Base-by-base conservation (phyloP, 2,888 invertebrate species). In the Piscicola geometra region DNA sequence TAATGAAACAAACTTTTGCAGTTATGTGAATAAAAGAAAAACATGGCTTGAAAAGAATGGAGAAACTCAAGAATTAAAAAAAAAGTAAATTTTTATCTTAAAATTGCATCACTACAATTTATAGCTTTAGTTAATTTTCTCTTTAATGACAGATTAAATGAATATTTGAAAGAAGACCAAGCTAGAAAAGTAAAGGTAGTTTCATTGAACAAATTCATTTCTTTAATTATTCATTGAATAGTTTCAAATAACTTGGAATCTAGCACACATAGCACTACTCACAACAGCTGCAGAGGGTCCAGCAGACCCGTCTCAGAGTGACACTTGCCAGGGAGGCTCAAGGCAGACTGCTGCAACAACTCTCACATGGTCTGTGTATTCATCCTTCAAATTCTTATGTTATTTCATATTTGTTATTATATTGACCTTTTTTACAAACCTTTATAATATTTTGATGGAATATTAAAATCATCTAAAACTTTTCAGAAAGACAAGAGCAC, bases 71-170 rank as follows among this genome's bases (percentile, higher is more conserved):
- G 67, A 67, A 32, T 35, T 67, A 28, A 67, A 67, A 3, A 30
- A 67, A 67, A 67, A 67, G 67, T 67, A 32, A 67, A 5, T 67
- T 9, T 30, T 67, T n/a, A n/a, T n/a, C n/a, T n/a, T n/a, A n/a
- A n/a, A n/a, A n/a, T n/a, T n/a, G n/a, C n/a, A n/a, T n/a, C n/a
- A n/a, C n/a, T n/a, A n/a, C n/a, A n/a, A n/a, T n/a, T n/a, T n/a
- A n/a, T n/a, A n/a, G n/a, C n/a, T n/a, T n/a, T n/a, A n/a, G n/a
- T n/a, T n/a, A n/a, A n/a, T n/a, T n/a, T n/a, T n/a, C n/a, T n/a
- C n/a, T n/a, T n/a, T n/a, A 33, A 67, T 3, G 3, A 15, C 35
- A 35, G 67, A 67, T 67, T 67, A 35, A 67, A 3, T 30, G 33
- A 67, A 33, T 30, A 32, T 67, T 67, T 33, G 33, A 12, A 25